Conservation (phyloP, 2,113 vertebrate genomes). For the Leptobrachium leishanense region DNA sequence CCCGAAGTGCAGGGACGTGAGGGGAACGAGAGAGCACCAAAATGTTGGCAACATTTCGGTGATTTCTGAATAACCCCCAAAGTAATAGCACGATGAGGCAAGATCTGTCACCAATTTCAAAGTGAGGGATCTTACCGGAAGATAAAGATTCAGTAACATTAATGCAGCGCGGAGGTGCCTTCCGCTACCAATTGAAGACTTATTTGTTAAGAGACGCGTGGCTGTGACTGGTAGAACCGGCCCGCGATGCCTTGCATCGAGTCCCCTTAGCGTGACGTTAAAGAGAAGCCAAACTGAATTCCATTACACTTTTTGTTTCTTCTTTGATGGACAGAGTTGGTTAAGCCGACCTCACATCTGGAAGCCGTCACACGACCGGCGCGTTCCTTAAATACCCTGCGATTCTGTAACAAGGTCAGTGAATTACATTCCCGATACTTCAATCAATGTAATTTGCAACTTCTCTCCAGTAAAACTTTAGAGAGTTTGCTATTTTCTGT, state of each 20-base stretch:
- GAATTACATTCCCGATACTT: not conserved
- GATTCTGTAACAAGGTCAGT: not conserved
- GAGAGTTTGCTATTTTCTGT: not conserved
- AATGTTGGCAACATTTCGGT: too few relatives aligned
- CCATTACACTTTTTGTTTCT: not conserved
- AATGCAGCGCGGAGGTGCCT: not conserved
- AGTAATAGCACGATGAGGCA: not conserved
- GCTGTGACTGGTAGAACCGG: not conserved
- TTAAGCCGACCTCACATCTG: not conserved
- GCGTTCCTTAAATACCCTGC: not conserved
- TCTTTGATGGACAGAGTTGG: not conserved
- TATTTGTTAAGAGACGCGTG: constrained; percentile 12
- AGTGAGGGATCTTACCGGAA: not conserved
- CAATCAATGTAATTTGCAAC: constrained; percentile 1
- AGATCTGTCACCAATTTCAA: not conserved
- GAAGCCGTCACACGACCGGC: not conserved
- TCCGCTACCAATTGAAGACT: not conserved
- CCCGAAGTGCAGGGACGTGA: too few relatives aligned
- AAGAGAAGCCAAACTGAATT: not conserved
- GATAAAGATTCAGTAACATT: not conserved
- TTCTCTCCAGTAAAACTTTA: constrained; percentile 4
- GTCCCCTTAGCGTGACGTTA: not conserved
- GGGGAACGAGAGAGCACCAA: too few relatives aligned
- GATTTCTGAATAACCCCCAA: not conserved
- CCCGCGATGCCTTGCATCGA: not conserved